Evolutionary conservation across 2,113 vertebrate genomes (phyloP).

Genomic region (Crotalus viridis): DNA sequence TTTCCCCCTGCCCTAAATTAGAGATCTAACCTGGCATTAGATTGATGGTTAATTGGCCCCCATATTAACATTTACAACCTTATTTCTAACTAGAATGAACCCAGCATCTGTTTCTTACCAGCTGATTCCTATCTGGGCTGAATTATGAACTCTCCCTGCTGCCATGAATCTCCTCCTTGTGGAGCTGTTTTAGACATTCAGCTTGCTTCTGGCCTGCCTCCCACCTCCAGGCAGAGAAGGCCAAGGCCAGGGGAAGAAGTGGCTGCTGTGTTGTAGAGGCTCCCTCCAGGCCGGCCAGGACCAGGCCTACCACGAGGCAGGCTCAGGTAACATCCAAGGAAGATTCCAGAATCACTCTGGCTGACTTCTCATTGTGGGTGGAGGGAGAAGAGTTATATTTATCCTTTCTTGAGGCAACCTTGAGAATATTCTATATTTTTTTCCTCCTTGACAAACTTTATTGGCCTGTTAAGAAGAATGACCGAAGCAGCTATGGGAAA

Average conservation of each 20-base stretch:
- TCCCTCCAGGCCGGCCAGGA: neutral
- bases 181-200: neutral
- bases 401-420: neutral
- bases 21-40: neutral
- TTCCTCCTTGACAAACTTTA: neutral
- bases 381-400: neutral
- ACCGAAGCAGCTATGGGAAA: neutral
- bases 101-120: slow-evolving; percentile 14
- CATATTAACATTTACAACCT: slow-evolving; percentile 7
- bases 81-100: slow-evolving; percentile 13
- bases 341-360: neutral
- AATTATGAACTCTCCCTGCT: slow-evolving; percentile 5
- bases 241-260: neutral
- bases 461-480: neutral
- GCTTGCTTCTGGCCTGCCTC: neutral
- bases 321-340: neutral
- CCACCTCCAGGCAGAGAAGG: neutral
- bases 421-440: neutral
- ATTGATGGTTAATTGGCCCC: slow-evolving; percentile 10
- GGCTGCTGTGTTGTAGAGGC: neutral
- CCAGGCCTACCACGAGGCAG: neutral
- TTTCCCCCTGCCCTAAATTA: neutral
- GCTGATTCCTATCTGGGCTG: slow-evolving; percentile 5
- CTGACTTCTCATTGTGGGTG: neutral
- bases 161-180: neutral